Base-by-base conservation (phyloP, 2,888 invertebrate genomes). In the Andrena bicolor region DNA sequence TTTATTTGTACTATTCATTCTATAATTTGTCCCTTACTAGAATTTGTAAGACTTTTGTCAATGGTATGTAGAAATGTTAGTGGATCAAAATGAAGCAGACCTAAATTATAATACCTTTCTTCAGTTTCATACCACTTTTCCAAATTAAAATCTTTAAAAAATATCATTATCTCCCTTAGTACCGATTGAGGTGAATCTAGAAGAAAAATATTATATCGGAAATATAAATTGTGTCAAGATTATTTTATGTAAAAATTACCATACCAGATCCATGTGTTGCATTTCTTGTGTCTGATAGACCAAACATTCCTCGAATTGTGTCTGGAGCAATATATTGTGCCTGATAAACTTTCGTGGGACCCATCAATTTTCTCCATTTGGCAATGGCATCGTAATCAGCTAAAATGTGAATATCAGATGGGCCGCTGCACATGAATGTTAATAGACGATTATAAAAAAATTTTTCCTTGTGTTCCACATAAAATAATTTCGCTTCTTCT, bases 241-340 rank as follows among this genome's bases (percentile, higher is more conserved):
- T 41, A 10, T 56, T 35, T n/a, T 5, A 66, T 41, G 16, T 6
- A 7, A n/a, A 8, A 20, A 32, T 49, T 41, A 26, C 28, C 35
- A 32, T 95, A 96, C 98, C 98, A 92, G 99, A 98, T 20, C 99
- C 99, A 94, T 99, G 99, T 10, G 97, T 97, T 1, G 97, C 98
- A 95, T 99, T 99, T 90, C 99, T 96, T 0, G 99, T 99, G 93
- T 99, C 99, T 0, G 99, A 98, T 23, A 99, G 94, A 0, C 99
- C 99, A 94, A 97, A 98, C 91, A 95, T 95, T 1, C 98, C 98
- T 88, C 99, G 95, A 82, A 99, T 96, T 71, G 97, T 96, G 72
- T 96, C 93, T 0, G 98, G 98, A 73, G 96, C 96, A 76, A 96
- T 96, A 91, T 96, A 97, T 80, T 98, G 96, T 0, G 98, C 96